Evolutionary conservation across 2,113 vertebrate genomes (phyloP).

Genomic region (Gnathonemus longibarbis): DNA sequence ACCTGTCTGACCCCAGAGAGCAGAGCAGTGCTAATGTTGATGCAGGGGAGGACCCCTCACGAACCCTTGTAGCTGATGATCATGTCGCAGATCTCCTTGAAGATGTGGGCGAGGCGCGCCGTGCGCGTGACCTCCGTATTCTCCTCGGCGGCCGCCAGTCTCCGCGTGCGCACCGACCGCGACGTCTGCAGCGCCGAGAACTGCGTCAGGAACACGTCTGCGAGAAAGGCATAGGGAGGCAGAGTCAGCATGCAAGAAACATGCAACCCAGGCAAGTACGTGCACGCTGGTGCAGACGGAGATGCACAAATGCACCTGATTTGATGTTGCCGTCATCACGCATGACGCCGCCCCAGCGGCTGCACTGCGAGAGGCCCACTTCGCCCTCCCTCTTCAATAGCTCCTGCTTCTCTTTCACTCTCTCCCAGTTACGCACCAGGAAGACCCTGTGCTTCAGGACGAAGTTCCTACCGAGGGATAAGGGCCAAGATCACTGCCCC

Average conservation of each 20-base stretch:
- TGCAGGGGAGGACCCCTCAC: background rate
- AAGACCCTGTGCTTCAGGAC: constrained; percentile 93
- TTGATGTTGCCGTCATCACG: constrained; percentile 96
- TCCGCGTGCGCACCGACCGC: constrained; percentile 85
- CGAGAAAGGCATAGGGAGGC: constrained; percentile 24
- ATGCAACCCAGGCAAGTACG: background rate
- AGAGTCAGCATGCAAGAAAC: background rate
- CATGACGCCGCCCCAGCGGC: constrained; percentile 87
- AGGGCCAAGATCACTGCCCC: background rate
- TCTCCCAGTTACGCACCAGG: constrained; percentile 93
- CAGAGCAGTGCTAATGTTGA: background rate
- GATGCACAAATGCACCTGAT: constrained; percentile 64
- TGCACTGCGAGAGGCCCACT: constrained; percentile 67
- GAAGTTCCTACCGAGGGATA: constrained; percentile 72
- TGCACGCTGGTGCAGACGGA: background rate
- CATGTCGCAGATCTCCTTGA: constrained; percentile 97
- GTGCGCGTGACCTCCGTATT: constrained; percentile 93
- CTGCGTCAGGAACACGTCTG: constrained; percentile 98
- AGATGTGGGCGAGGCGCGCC: constrained; percentile 93
- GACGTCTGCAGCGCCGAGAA: constrained; percentile 95
- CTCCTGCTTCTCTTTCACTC: constrained; percentile 89
- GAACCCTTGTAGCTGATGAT: constrained; percentile 93
- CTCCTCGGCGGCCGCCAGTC: constrained; percentile 88
- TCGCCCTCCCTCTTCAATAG: constrained; percentile 55
- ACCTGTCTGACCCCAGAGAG: background rate